Conservation (phyloP, 1,140 invertebrate species). For the Calliphora vicina region DNA sequence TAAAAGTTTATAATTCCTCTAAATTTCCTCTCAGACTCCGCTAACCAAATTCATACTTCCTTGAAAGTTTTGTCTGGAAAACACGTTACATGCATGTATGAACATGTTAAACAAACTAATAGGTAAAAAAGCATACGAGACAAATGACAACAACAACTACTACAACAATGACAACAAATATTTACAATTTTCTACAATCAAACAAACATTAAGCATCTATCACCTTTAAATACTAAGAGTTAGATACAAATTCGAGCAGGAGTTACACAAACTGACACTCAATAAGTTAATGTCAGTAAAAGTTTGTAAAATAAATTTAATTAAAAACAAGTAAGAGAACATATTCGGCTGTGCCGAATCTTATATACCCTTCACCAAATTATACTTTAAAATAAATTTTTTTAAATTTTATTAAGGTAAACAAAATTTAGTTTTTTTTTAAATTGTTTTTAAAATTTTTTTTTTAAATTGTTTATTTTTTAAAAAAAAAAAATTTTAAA, state of each 20-base stretch:
- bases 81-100: background rate
- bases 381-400: too few species aligned
- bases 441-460: too few species aligned
- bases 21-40: background rate
- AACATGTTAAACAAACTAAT: slow-evolving; percentile 10
- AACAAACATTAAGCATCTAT: background rate
- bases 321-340: too few species aligned
- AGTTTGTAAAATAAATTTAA: too few species aligned
- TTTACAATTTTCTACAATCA: background rate
- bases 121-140: background rate
- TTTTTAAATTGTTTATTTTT: too few species aligned
- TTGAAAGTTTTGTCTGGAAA: background rate
- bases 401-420: too few species aligned
- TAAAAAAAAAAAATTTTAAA: too few species aligned
- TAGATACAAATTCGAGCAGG: background rate
- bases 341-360: too few species aligned
- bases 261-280: background rate
- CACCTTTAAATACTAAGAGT: background rate
- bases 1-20: background rate
- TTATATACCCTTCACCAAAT: too few species aligned
- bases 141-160: background rate
- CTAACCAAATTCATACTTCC: background rate
- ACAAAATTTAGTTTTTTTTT: too few species aligned
- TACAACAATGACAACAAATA: background rate
- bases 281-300: too few species aligned